These are phyloP conservation scores for Drosophila lutescens DNA, from an alignment of 2,888 invertebrate species.

Conservation along the genomic window DNA sequence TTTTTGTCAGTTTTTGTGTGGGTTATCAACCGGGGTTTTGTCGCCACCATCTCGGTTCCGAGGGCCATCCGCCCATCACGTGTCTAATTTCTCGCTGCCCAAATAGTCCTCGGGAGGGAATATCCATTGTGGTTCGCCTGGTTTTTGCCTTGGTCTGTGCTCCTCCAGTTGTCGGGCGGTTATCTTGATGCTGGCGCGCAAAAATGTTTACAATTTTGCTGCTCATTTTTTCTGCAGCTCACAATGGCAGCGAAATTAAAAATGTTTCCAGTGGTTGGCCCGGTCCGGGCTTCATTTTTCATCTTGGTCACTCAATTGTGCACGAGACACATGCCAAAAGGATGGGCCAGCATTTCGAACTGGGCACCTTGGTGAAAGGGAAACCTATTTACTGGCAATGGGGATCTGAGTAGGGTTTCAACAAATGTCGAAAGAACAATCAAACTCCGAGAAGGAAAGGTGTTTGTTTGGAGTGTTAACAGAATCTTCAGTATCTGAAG, in stretches of 20 bases:
- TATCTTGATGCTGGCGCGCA: conserved; percentile 78
- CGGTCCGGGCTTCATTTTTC: conserved; percentile 71
- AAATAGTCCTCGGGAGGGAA: conserved; percentile 69
- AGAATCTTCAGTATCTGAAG: background rate
- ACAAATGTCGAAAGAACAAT: conserved; percentile 11
- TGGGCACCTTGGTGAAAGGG: conserved; percentile 37
- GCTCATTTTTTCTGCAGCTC: conserved; percentile 48
- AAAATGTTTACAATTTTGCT: conserved; percentile 76
- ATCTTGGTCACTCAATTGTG: conserved; percentile 80
- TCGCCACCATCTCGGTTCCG: conserved; percentile 61
- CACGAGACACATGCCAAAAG: conserved; percentile 70
- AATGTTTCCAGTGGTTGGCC: conserved; percentile 56
- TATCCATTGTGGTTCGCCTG: conserved; percentile 61
- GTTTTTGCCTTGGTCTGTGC: conserved; percentile 13
- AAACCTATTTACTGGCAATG: conserved; percentile 16
- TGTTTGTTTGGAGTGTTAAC: conserved; percentile 9
- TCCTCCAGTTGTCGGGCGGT: conserved; percentile 31
- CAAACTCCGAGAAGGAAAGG: background rate
- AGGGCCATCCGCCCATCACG: conserved; percentile 59
- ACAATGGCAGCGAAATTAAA: conserved; percentile 74
- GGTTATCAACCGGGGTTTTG: conserved; percentile 67
- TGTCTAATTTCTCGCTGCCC: conserved; percentile 79
- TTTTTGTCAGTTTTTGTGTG: conserved; percentile 34
- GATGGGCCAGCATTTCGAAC: conserved; percentile 31
- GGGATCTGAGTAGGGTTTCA: conserved; percentile 8